A percentile compares a stretch with the other conserved stretches of the same genome.
These are phyloP conservation scores for Theonella swinhoei DNA, from an alignment of 37 sponge, comb jelly and placozoan genomes.

Conservation along the genomic window DNA sequence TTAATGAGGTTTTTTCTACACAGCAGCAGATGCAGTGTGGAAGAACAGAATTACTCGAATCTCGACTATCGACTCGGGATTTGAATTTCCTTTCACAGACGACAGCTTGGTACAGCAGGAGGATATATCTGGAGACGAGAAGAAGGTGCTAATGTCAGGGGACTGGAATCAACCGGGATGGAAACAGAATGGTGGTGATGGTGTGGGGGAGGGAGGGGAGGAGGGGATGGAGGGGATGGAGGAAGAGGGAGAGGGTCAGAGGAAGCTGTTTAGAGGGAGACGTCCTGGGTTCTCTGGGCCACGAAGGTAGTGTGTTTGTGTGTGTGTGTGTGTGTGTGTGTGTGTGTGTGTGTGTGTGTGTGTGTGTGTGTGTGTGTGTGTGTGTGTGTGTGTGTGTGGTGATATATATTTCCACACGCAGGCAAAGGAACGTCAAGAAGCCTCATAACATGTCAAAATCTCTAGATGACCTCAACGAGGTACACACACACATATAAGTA, in stretches of 20 bases:
- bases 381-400: background rate
- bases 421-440: background rate
- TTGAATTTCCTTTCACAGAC: background rate
- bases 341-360: background rate
- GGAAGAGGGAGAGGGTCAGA: background rate
- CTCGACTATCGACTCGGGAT: background rate
- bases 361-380: conserved; percentile 3
- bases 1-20: too few relatives aligned
- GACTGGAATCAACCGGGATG: too few relatives aligned
- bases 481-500: background rate
- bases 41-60: background rate
- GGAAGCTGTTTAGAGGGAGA: background rate
- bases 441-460: background rate
- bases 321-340: background rate
- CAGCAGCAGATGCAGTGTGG: too few relatives aligned
- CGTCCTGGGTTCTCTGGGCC: background rate
- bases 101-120: background rate
- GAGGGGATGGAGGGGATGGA: background rate
- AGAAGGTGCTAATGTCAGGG: too few relatives aligned
- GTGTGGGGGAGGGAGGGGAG: background rate
- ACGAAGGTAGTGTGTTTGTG: background rate
- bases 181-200: too few relatives aligned
- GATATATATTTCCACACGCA: background rate
- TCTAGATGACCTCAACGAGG: background rate
- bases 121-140: too few relatives aligned